A percentile compares a stretch with the other conserved stretches of the same genome.
Conservation (phyloP, 1,140 invertebrate species). For the Chelonus insularis region DNA sequence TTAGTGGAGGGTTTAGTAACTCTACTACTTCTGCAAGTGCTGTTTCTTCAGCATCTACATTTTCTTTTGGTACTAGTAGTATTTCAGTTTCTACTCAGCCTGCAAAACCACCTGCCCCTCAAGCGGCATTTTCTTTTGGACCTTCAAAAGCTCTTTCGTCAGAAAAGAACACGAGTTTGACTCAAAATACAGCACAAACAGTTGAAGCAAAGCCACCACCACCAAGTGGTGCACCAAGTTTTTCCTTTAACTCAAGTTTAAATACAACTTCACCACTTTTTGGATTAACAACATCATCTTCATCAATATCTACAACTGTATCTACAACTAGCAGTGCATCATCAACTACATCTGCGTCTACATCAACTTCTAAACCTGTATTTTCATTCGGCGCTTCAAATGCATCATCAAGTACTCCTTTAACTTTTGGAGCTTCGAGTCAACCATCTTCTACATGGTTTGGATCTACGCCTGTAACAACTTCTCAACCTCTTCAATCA, state of each 20-base stretch:
- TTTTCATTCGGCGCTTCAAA: constrained; percentile 29
- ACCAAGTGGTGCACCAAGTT: background rate
- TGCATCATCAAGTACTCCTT: background rate
- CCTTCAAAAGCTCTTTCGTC: no score
- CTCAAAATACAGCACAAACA: no score
- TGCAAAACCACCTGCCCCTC: background rate
- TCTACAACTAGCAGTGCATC: background rate
- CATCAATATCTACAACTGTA: background rate
- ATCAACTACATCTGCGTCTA: constrained; percentile 4
- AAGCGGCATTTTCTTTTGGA: background rate
- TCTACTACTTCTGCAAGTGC: background rate
- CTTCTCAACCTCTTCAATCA: background rate
- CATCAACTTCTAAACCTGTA: constrained; percentile 21
- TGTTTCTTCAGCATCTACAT: background rate
- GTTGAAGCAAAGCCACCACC: no score
- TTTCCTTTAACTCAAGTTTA: no score
- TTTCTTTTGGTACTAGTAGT: no score
- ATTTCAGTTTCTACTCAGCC: no score
- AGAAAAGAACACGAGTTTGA: no score
- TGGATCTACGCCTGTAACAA: background rate
- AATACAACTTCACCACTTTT: no score
- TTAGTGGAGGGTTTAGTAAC: no score
- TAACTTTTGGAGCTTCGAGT: background rate
- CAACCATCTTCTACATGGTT: background rate
- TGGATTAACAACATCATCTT: background rate